phyloP scores from a whole-genome alignment of 1,140 invertebrate genomes.

The Branchinecta lynchi region DNA sequence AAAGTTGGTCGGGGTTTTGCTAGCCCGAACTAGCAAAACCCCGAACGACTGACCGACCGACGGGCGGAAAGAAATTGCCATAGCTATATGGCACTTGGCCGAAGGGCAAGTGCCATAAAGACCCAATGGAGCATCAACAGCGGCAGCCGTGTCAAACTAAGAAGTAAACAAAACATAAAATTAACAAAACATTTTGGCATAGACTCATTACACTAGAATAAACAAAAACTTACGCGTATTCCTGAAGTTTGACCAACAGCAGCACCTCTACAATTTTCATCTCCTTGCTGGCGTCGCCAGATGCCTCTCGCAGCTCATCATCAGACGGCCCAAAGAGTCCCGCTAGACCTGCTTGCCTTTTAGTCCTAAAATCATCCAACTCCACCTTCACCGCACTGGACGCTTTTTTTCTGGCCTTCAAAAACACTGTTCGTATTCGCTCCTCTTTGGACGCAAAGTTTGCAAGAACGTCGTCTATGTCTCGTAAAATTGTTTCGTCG shows the following conservation, averaged over 20 bases:
- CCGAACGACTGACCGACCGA: no score
- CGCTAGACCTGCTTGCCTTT: constrained; percentile 72
- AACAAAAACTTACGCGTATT: constrained; percentile 43
- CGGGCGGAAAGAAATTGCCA: no score
- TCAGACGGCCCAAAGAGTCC: constrained; percentile 78
- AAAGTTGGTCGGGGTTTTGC: no score
- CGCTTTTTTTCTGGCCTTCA: constrained; percentile 63
- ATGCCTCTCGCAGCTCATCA: constrained; percentile 55
- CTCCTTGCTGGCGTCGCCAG: constrained; percentile 64
- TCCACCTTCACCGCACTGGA: constrained; percentile 73
- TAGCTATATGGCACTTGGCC: no score
- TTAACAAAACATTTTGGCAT: no score
- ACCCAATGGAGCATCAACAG: no score
- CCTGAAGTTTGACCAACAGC: constrained; percentile 53
- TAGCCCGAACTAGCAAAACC: no score
- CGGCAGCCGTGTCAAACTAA: no score
- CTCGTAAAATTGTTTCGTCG: constrained; percentile 67
- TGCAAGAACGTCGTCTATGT: constrained; percentile 64
- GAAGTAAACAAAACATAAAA: no score
- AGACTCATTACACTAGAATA: no score
- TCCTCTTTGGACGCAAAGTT: background rate
- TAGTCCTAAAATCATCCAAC: constrained; percentile 73
- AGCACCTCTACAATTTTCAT: constrained; percentile 53
- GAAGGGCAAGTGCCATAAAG: no score
- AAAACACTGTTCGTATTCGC: constrained; percentile 42